These are phyloP conservation scores for Spodoptera frugiperda DNA, from an alignment of 1,140 invertebrate species.

Conservation along the genomic window DNA sequence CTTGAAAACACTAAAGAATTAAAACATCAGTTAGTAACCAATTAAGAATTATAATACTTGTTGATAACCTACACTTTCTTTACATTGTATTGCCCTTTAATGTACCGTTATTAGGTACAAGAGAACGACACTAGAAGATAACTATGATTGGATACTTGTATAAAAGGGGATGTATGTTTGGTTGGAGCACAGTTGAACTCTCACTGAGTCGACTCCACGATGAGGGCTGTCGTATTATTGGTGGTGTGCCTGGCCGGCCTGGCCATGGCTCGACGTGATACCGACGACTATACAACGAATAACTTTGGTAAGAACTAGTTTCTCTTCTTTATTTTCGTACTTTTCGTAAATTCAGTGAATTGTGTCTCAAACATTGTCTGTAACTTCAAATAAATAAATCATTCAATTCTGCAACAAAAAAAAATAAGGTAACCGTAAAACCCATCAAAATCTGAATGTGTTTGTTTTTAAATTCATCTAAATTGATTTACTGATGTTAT, in stretches of 20 bases:
- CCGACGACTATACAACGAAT: slow-evolving; percentile 52
- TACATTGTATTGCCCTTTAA: slow-evolving; percentile 31
- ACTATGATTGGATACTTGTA: slow-evolving; percentile 54
- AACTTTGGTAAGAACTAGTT: slow-evolving; percentile 57
- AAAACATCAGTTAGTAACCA: not conserved
- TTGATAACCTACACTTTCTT: slow-evolving; percentile 31
- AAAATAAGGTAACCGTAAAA: too few species aligned
- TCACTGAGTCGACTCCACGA: slow-evolving; percentile 61
- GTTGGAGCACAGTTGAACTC: slow-evolving; percentile 62
- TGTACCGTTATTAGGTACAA: not conserved
- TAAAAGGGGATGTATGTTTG: slow-evolving; percentile 55
- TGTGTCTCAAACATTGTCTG: too few species aligned
- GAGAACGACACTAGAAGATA: slow-evolving; percentile 37
- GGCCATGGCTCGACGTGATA: slow-evolving; percentile 63
- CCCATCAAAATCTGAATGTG: too few species aligned
- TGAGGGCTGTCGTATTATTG: slow-evolving; percentile 68
- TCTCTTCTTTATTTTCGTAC: not conserved
- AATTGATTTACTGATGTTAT: too few species aligned
- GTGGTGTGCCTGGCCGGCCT: slow-evolving; percentile 66
- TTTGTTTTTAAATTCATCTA: too few species aligned
- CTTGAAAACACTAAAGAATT: slow-evolving; percentile 8
- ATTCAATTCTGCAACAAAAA: too few species aligned
- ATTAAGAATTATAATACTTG: not conserved
- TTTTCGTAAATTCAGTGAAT: too few species aligned
- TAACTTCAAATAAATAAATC: too few species aligned